These are phyloP conservation scores for Lepidocolaptes lacrymiger DNA, from an alignment of 2,797 vertebrate species.

Conservation along the genomic window DNA sequence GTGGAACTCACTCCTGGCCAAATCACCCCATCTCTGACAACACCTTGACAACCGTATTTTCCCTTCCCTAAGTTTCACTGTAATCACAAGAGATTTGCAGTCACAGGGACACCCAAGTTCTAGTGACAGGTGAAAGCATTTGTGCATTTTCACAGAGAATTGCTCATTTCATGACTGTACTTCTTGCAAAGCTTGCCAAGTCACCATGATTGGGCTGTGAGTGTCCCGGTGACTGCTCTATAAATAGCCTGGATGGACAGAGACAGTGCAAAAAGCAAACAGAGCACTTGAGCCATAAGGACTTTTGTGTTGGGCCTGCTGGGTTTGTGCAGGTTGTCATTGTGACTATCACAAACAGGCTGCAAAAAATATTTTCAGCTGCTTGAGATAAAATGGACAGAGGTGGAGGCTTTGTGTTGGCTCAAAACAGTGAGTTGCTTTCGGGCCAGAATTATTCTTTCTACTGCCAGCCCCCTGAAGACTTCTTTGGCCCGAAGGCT, in stretches of 20 bases:
- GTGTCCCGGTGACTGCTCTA: neutral
- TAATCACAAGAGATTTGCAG: neutral
- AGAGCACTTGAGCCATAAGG: neutral
- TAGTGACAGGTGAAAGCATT: neutral
- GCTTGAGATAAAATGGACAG: slow-evolving; percentile 14
- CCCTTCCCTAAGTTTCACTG: neutral
- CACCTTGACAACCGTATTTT: neutral
- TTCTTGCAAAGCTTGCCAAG: neutral
- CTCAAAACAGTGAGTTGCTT: neutral
- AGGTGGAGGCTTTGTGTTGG: slow-evolving; percentile 14
- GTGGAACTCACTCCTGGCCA: neutral
- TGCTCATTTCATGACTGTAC: accelerated
- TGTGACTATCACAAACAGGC: neutral
- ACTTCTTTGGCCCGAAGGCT: neutral
- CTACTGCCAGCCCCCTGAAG: neutral
- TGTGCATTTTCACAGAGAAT: neutral
- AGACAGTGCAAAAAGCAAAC: neutral
- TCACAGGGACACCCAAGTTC: neutral
- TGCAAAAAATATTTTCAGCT: slow-evolving; percentile 27
- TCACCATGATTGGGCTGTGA: neutral
- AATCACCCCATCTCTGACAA: neutral
- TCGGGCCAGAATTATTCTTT: neutral
- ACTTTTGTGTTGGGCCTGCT: neutral
- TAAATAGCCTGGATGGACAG: slow-evolving; percentile 27
- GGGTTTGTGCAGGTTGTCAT: neutral